Evolutionary conservation across 2,797 vertebrate species (phyloP).

Genomic region (Lagodon rhomboides): DNA sequence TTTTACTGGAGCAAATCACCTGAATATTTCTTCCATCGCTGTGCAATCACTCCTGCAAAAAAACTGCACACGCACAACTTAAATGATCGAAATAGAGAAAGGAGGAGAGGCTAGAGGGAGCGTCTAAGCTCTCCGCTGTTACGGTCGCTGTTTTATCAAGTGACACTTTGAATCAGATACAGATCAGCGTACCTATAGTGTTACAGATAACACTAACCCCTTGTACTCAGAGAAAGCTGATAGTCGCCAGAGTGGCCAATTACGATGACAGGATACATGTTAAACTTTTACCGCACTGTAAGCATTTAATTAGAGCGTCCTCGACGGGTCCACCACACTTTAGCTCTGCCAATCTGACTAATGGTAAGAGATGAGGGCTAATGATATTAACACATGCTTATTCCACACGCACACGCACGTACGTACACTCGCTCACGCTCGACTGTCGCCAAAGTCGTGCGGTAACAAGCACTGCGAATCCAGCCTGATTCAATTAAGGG

Average conservation of each 20-base stretch:
- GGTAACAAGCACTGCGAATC: slow-evolving; percentile 53
- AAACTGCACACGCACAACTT: not conserved
- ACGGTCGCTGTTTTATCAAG: not conserved
- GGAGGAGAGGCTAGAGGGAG: not conserved
- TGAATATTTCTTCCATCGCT: not conserved
- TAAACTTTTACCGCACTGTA: slow-evolving; percentile 59
- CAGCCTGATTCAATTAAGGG: slow-evolving; percentile 67
- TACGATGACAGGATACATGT: slow-evolving; percentile 53
- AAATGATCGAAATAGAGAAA: not conserved
- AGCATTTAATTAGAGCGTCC: slow-evolving; percentile 68
- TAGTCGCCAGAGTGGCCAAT: slow-evolving; percentile 57
- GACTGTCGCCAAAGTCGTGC: slow-evolving; percentile 45
- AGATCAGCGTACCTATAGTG: not conserved
- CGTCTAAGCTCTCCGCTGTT: not conserved
- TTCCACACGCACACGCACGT: slow-evolving; percentile 20
- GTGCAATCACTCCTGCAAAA: not conserved
- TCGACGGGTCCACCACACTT: slow-evolving; percentile 48
- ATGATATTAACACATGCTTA: slow-evolving; percentile 61
- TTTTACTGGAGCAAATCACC: not conserved
- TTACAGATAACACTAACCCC: slow-evolving; percentile 36
- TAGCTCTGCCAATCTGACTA: slow-evolving; percentile 67
- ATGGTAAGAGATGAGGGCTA: slow-evolving; percentile 66
- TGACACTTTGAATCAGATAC: slow-evolving; percentile 23
- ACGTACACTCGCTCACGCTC: slow-evolving; percentile 24
- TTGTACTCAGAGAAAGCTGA: slow-evolving; percentile 34